Evolutionary conservation across 2,797 vertebrate species (phyloP), one percentile per base, ranked within the genome.

Genomic region (Melanotaenia boesemani): DNA sequence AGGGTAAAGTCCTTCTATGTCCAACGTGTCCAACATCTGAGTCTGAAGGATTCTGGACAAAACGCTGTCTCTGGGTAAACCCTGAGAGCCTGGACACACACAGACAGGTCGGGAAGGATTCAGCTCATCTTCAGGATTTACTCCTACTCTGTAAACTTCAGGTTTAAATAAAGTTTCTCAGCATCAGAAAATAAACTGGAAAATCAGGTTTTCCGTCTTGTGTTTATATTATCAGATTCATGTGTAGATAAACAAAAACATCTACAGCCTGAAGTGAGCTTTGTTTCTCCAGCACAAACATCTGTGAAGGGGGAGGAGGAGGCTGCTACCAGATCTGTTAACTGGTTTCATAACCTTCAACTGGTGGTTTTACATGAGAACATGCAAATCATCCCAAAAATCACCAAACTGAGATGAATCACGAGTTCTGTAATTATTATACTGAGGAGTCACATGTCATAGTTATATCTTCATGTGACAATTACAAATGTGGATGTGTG

Each of bases 11-110:
- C 98, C 98, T 88, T 99, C 97, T 0, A 99, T 97, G 89, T 99
- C 97, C 91, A 98, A 87, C 77, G 92, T 95, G 92, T 99, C 98
- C 88, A 99, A 90, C 97, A 97, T 98, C 95, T 99, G 98, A 77
- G 96, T 96, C 88, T 97, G 96, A 57, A 97, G 96, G 66, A 97
- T 96, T 94, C 96, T 95, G 85, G 93, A 96, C 79, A 99, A 93
- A 67, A 99, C 95, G 57, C 96, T 97, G 92, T 95, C 96, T 87
- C 92, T 95, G 56, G 97, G 97, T 81, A 98, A 92, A 85, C 95
- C 94, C 60, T 94, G 95, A 83, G 96, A 96, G 86, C 95, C 97
- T 99, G 86, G 63, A 60, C 18, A 55, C 4, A 65, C 57, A 46
- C 32, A 56, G 44, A 50, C 13, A 15, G 16, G 32, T 22, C 32